Base-by-base conservation (phyloP, 1,140 invertebrate genomes). In the Sarcophaga bullata region DNA sequence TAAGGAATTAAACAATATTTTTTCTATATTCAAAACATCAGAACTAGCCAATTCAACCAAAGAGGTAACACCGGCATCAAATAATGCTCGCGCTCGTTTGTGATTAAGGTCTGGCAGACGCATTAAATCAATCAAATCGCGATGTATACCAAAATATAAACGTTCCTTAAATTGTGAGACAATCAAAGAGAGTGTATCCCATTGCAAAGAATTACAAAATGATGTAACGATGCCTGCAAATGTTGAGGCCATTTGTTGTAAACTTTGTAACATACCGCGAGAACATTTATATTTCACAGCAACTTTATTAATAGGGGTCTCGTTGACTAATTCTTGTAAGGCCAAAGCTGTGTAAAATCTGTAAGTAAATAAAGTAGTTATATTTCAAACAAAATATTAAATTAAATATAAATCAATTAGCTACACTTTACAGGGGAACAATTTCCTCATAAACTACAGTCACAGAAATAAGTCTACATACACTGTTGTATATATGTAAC, bases 231-330 rank as follows among this genome's bases (percentile, higher is more conserved):
- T 92, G 94, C 97, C 98, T 80, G 98, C 97, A 94, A 99, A 99
- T 47, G 97, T 98, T 48, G 98, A 94, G n/a, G 98, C 95, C 76
- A 95, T 95, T 89, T 99, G 97, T 91, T 99, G 98, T 47, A 99
- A 91, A 84, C 95, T 95, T 91, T 99, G 98, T 6, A 96, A 87
- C 90, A 97, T 94, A 81, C 98, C 98, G 84, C 97, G 94, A 83
- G 95, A 94, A 88, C 96, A 97, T 78, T 94, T 94, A 90, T 95
- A 99, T 87, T 97, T 98, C 47, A 89, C 87, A 72, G 95, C 94
- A 0, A 99, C 97, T 37, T 92, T 90, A 73, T 92, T 92, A 25
- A 99, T 90, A 13, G 97, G 94, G 9, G 95, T 92, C 92, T 99
- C 98, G 88, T 96, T 96, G 0, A 99, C 95, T 80, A 99, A 92